These are phyloP conservation scores for Tetranychus piercei DNA, from an alignment of 2,888 invertebrate genomes.

Conservation along the genomic window DNA sequence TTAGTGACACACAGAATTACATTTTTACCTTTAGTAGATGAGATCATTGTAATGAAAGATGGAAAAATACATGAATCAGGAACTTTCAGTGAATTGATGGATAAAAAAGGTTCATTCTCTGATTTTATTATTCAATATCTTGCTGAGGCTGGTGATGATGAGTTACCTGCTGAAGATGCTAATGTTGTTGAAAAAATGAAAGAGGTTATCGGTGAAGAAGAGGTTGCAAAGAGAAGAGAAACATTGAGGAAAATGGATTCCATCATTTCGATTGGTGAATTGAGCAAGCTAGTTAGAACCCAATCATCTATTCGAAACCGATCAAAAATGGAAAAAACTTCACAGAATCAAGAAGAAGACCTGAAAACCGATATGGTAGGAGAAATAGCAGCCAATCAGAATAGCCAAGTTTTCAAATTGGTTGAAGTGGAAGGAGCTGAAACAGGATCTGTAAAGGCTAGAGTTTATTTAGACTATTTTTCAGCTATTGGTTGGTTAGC, in stretches of 20 bases:
- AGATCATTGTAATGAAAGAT: slow-evolving; percentile 68
- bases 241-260: slow-evolving; percentile 4
- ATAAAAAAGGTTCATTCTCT: slow-evolving; percentile 46
- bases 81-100: slow-evolving; percentile 67
- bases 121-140: slow-evolving; percentile 38
- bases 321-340: not conserved
- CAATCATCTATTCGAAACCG: not conserved
- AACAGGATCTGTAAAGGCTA: slow-evolving; percentile 20
- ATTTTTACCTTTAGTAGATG: slow-evolving; percentile 71
- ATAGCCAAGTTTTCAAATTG: slow-evolving; percentile 10
- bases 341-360: not conserved
- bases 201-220: not conserved
- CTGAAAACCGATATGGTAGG: not conserved
- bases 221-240: not conserved
- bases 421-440: slow-evolving; percentile 19
- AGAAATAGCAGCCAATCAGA: too few relatives aligned
- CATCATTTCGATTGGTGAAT: not conserved
- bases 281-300: not conserved
- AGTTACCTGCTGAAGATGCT: slow-evolving; percentile 19
- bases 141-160: slow-evolving; percentile 30
- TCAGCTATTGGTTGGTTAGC: slow-evolving; percentile 29
- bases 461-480: slow-evolving; percentile 21
- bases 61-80: slow-evolving; percentile 75
- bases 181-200: not conserved
- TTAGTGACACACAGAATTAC: slow-evolving; percentile 89